Base-by-base conservation (phyloP, 2,888 invertebrate genomes). In the Dolichomitus sp. region DNA sequence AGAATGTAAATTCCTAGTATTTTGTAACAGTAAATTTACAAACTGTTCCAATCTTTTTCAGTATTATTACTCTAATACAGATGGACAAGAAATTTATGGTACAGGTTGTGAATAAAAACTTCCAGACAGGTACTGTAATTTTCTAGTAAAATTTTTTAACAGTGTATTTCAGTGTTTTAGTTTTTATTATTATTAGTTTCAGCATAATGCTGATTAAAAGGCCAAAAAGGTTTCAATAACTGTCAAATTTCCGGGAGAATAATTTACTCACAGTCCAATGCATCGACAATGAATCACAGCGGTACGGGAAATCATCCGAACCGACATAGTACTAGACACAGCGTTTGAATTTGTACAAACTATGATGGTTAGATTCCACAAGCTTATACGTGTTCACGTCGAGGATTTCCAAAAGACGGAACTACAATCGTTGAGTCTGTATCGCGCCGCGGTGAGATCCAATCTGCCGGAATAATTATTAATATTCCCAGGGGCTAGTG, bases 391-490 rank as follows among this genome's bases (percentile, higher is more conserved):
- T 4, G 19, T 63, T 63, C 4, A 14, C n/a, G 17, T 65, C 45
- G 27, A 27, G 27, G n/a, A 45, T 65, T 69, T 69, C 23, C 52
- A 54, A 14, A 69, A 69, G 69, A 69, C 54, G 69, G 54, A 54
- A 69, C 37, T 69, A 69, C 69, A 70, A 70, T 70, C 70, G 70
- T 23, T 57, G 42, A 27, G 11, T 52, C 27, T 48, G 12, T 50
- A 37, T 57, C 9, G 61, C 45, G 19, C 27, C 27, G 40, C 63
- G 52, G 52, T 74, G 52, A 63, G 52, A 74, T 74, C 74, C 61
- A 74, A 74, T 74, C 63, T 63, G 37, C 50, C 52, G 74, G 50
- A 63, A 74, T 74, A 74, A 74, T 63, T 74, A 74, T 74, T 74
- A 74, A 74, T 74, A 74, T 52, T 74, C 52, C 68, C 50, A 63